A percentile compares a stretch with the other conserved stretches of the same genome.
Evolutionary conservation across 2,113 vertebrate species (phyloP).

Genomic region (Serinus canaria): DNA sequence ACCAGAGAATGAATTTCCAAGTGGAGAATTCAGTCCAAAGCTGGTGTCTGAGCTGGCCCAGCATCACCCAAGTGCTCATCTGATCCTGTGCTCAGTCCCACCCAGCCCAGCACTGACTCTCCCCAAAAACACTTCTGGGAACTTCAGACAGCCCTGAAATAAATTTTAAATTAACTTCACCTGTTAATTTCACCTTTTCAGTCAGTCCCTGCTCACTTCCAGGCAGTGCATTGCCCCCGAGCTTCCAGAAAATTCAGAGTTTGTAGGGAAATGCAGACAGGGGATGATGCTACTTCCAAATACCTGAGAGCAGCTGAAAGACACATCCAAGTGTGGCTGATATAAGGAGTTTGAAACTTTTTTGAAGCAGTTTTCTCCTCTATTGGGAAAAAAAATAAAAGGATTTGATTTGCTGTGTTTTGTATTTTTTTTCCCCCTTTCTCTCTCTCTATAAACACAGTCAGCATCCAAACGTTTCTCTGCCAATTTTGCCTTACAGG

Average conservation of each 20-base stretch:
- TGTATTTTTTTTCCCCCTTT: no score
- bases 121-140: background rate
- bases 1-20: background rate
- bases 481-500: background rate
- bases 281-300: background rate
- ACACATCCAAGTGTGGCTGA: accelerated
- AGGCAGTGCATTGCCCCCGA: background rate
- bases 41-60: background rate
- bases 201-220: background rate
- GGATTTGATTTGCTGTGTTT: background rate
- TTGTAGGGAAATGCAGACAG: background rate
- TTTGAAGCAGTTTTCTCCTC: background rate
- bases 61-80: background rate
- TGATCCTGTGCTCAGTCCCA: background rate
- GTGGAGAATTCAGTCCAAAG: slow-evolving; percentile 21
- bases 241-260: background rate
- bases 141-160: background rate
- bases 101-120: background rate
- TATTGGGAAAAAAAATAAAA: accelerated
- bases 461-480: background rate
- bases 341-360: background rate
- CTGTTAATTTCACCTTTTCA: background rate
- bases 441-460: background rate
- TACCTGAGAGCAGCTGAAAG: background rate
- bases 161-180: background rate